Evolutionary conservation across 2,888 invertebrate genomes (phyloP), one percentile per base, ranked within the genome.

Genomic region (Malthinus flaveolus): DNA sequence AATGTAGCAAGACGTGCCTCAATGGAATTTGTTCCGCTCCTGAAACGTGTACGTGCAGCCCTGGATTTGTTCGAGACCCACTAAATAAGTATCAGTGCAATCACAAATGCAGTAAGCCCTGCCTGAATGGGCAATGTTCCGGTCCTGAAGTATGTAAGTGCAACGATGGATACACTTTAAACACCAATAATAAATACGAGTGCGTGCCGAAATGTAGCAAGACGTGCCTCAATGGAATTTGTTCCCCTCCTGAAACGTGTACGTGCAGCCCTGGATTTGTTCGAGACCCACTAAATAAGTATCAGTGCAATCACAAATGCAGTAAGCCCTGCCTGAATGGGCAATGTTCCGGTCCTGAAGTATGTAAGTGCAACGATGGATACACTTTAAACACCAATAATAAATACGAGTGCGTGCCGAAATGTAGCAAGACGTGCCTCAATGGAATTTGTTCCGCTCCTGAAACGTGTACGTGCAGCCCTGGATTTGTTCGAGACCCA

Each of bases 401-500:
- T 45, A 47, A 53, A 31, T 60, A 63, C 33, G 49, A 53, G 8
- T 68, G 56, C 39, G 46, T 57, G 13, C 71, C 72, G n/a, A 56
- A 56, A 32, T 75, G 74, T 48, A 45, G 42, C 4, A 56, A 61
- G 45, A 23, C 61, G 7, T 75, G 75, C 50, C 9, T 65, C 1
- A 69, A 78, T 54, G 78, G 78, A 7, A 57, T 59, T 11, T 80
- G 80, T 54, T 67, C 68, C 0, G 70, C 68, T 1, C 78, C 77
- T 0, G 72, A 76, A 15, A 65, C 51, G 1, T 79, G 80, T 54
- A 63, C 67, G 7, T 87, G 86, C 63, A 81, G 82, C 54, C 59
- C 76, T 8, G 87, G 86, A 35, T 85, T 82, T 56, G 63, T 78
- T 1, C 56, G 69, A 32, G 83, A 85, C 62, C 75, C 62, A n/a